These are phyloP conservation scores for Thera britannica DNA, from an alignment of 2,888 invertebrate species.

Conservation along the genomic window DNA sequence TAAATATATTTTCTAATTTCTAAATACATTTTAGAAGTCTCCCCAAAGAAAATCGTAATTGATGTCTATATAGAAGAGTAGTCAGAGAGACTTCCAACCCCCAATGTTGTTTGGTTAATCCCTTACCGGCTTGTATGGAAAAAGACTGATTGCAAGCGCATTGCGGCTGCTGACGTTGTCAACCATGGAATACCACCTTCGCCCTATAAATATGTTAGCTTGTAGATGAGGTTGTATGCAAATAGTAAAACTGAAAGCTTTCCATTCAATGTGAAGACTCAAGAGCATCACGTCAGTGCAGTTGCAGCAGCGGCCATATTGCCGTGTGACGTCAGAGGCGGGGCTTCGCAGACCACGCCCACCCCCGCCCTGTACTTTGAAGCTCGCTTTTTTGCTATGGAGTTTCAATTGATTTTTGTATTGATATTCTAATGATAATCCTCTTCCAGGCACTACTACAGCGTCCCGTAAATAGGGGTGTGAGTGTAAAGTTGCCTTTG, in stretches of 20 bases:
- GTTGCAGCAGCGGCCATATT: conserved; percentile 75
- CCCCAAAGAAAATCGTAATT: no score
- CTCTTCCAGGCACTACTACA: not conserved
- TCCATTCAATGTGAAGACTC: conserved; percentile 31
- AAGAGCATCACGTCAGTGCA: conserved; percentile 48
- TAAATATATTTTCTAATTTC: no score
- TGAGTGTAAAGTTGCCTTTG: not conserved
- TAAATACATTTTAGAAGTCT: no score
- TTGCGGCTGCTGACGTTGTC: no score
- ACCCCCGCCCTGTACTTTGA: conserved; percentile 49
- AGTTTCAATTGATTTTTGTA: not conserved
- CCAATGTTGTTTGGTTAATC: no score
- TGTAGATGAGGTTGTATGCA: not conserved
- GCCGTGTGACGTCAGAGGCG: conserved; percentile 72
- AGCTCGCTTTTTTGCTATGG: conserved; percentile 34
- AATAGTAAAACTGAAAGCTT: conserved; percentile 25
- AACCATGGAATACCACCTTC: no score
- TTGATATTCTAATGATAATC: not conserved
- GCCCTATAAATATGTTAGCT: no score
- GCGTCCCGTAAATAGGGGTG: not conserved
- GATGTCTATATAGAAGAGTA: no score
- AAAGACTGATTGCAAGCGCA: no score
- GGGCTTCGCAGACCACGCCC: conserved; percentile 60
- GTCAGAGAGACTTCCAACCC: no score
- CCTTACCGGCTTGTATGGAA: no score